These are phyloP conservation scores for Tiphia femorata DNA, from an alignment of 2,888 invertebrate species.

Conservation along the genomic window DNA sequence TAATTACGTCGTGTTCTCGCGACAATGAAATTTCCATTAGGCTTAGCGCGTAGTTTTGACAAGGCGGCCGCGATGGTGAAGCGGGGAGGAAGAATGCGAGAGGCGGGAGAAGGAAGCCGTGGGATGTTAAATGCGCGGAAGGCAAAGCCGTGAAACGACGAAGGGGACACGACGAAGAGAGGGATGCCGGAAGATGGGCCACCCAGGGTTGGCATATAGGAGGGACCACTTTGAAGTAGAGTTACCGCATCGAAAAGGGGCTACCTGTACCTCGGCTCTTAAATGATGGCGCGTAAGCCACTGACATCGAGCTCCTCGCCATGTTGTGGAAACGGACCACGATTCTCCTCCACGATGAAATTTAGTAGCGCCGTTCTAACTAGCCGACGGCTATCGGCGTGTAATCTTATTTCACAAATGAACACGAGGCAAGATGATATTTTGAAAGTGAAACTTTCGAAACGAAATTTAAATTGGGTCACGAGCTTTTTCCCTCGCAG, in stretches of 20 bases:
- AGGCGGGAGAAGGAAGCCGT: background rate
- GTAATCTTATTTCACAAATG: too few relatives aligned
- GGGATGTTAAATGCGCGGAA: background rate
- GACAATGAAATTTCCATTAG: conserved; percentile 34
- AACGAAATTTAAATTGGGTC: too few relatives aligned
- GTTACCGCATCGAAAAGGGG: conserved; percentile 23
- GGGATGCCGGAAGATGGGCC: background rate
- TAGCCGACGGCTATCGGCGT: too few relatives aligned
- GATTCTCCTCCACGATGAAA: conserved; percentile 18
- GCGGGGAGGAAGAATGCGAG: conserved; percentile 3
- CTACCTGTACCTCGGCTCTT: conserved; percentile 27
- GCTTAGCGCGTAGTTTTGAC: conserved; percentile 26
- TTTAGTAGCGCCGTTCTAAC: too few relatives aligned
- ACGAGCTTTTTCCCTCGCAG: too few relatives aligned
- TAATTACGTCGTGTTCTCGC: conserved; percentile 25
- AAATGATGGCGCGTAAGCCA: conserved; percentile 34
- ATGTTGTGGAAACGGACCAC: background rate
- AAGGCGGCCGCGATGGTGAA: conserved; percentile 12
- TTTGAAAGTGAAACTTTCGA: too few relatives aligned
- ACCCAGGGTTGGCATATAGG: background rate
- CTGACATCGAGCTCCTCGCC: background rate
- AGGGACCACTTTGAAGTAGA: conserved; percentile 31
- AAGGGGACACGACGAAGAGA: background rate
- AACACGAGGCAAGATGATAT: too few relatives aligned
- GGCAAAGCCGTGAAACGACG: too few relatives aligned